phyloP scores from a whole-genome alignment of 2,113 vertebrate species.

The Cephalopholis sonnerati region DNA sequence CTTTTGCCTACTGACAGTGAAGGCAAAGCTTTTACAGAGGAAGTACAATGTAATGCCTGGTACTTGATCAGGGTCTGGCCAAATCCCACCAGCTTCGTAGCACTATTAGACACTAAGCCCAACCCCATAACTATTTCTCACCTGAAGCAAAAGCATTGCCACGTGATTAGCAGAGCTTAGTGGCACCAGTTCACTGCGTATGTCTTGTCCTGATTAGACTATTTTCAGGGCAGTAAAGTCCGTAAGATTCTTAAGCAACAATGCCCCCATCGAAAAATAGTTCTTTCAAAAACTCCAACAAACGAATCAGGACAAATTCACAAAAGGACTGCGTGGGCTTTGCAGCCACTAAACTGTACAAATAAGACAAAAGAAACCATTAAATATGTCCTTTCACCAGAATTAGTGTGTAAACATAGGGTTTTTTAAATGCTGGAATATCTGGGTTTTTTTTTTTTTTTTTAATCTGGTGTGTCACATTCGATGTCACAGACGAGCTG shows the following conservation, averaged over 20 bases:
- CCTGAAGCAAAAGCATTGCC: constrained; percentile 7
- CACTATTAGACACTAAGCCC: background rate
- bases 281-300: background rate
- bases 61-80: background rate
- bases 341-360: too few relatives aligned
- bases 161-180: constrained; percentile 9
- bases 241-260: background rate
- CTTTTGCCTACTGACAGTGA: constrained; percentile 6
- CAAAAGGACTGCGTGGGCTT: too few relatives aligned
- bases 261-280: background rate
- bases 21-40: background rate
- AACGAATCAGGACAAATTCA: background rate
- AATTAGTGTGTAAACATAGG: too few relatives aligned
- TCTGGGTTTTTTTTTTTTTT: too few relatives aligned
- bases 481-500: too few relatives aligned
- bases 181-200: background rate
- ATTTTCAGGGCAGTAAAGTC: constrained; percentile 1
- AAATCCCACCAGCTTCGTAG: background rate
- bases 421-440: too few relatives aligned
- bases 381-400: too few relatives aligned
- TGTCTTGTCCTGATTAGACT: background rate
- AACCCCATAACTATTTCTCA: constrained; percentile 3
- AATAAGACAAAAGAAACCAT: too few relatives aligned
- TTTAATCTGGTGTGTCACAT: too few relatives aligned
- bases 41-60: background rate